Conservation (phyloP, 2,113 vertebrate genomes). For the Cinclus cinclus region DNA sequence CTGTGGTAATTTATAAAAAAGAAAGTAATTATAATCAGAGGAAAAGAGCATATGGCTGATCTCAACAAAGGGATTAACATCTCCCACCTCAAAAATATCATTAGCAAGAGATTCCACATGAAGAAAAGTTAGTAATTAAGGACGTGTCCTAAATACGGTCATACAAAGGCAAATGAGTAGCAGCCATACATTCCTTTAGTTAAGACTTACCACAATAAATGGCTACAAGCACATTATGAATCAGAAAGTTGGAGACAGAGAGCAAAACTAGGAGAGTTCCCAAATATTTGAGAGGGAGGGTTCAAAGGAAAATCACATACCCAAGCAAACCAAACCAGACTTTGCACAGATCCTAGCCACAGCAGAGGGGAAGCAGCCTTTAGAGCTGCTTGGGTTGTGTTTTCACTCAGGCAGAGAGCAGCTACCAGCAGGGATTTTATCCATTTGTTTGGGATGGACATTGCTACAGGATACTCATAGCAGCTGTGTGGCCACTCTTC, state of each 20-base stretch:
- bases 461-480: neutral
- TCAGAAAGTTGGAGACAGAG: neutral
- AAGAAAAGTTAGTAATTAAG: constrained; percentile 21
- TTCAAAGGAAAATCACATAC: neutral
- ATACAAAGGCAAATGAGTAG: neutral
- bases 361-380: neutral
- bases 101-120: neutral
- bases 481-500: neutral
- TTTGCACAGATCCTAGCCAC: neutral
- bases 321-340: neutral
- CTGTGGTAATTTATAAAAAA: neutral
- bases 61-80: constrained; percentile 22
- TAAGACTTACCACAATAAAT: neutral
- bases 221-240: neutral
- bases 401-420: neutral
- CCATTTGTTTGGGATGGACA: neutral
- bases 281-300: neutral
- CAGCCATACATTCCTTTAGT: neutral
- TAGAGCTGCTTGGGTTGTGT: neutral
- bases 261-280: neutral
- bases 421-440: neutral
- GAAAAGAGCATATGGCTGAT: constrained; percentile 6
- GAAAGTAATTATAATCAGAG: constrained; percentile 34
- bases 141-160: neutral
- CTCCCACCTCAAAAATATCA: neutral